These are phyloP conservation scores for Trinectes maculatus DNA, from an alignment of 2,113 vertebrate species.

Conservation along the genomic window DNA sequence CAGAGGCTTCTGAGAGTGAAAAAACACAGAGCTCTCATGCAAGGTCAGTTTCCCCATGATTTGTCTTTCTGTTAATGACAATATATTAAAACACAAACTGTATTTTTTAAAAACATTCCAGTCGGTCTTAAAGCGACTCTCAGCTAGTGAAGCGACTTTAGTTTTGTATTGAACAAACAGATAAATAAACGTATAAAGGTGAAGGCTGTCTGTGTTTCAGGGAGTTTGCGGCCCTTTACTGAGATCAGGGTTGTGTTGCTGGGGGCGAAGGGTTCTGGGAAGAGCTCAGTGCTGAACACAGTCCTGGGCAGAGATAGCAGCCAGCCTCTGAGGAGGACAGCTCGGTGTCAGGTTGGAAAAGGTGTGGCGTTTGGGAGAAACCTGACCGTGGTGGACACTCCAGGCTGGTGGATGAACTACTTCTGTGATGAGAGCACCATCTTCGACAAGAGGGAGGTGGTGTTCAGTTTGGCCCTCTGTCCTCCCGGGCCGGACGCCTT, in stretches of 20 bases:
- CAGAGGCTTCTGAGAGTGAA: slow-evolving; percentile 59
- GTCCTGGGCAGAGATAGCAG: slow-evolving; percentile 58
- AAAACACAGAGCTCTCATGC: slow-evolving; percentile 47
- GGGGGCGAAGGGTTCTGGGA: slow-evolving; percentile 78
- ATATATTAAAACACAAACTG: no score
- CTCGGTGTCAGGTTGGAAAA: slow-evolving; percentile 27
- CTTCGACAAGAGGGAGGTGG: slow-evolving; percentile 71
- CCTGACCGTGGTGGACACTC: slow-evolving; percentile 78
- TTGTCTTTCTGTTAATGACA: no score
- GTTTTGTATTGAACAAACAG: no score
- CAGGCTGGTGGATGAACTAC: slow-evolving; percentile 83
- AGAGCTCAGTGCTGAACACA: slow-evolving; percentile 68
- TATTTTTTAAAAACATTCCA: no score
- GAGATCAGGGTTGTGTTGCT: slow-evolving; percentile 71
- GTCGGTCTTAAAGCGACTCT: no score
- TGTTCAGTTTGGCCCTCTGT: slow-evolving; percentile 53
- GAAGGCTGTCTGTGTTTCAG: slow-evolving; percentile 48
- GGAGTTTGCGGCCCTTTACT: slow-evolving; percentile 28
- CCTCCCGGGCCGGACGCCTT: slow-evolving; percentile 75
- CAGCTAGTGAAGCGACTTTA: no score
- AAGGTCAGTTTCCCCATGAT: slow-evolving; percentile 58
- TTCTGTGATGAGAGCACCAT: slow-evolving; percentile 60
- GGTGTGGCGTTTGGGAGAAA: slow-evolving; percentile 56
- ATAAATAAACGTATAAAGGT: no score
- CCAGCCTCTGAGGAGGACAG: slow-evolving; percentile 40